Conservation (phyloP, 2,113 vertebrate species). For the Callocephalon fimbriatum region DNA sequence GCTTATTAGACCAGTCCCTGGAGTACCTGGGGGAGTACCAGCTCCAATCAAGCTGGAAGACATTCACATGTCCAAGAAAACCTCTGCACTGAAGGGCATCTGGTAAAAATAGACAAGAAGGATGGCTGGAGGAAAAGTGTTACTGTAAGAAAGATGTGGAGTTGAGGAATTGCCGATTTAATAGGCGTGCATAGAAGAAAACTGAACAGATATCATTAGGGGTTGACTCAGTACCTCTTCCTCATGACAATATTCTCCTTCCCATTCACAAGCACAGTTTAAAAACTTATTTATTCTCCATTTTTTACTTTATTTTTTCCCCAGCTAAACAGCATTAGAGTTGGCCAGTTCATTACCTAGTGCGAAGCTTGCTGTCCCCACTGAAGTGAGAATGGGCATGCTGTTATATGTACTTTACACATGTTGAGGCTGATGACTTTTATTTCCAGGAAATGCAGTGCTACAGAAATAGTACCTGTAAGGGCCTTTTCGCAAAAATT, state of each 20-base stretch:
- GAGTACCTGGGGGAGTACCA: not conserved
- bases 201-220: not conserved
- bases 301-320: not conserved
- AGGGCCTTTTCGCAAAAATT: not conserved
- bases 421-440: not conserved
- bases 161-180: not conserved
- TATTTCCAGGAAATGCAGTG: not conserved
- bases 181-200: not conserved
- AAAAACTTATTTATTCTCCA: not conserved
- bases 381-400: accelerated
- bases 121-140: not conserved
- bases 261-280: not conserved
- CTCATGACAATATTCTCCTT: not conserved
- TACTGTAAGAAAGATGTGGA: not conserved
- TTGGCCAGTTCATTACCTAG: not conserved
- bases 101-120: not conserved
- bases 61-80: not conserved
- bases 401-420: not conserved
- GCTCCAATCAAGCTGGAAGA: not conserved
- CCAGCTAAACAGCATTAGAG: not conserved
- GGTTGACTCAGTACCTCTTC: not conserved
- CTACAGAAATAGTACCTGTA: not conserved
- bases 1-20: not conserved
- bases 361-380: not conserved
- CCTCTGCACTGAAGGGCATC: no score